Percentiles rank a stretch among this genome's conserved stretches.
Conservation (phyloP, 2,113 vertebrate genomes). For the Nematolebias whitei region DNA sequence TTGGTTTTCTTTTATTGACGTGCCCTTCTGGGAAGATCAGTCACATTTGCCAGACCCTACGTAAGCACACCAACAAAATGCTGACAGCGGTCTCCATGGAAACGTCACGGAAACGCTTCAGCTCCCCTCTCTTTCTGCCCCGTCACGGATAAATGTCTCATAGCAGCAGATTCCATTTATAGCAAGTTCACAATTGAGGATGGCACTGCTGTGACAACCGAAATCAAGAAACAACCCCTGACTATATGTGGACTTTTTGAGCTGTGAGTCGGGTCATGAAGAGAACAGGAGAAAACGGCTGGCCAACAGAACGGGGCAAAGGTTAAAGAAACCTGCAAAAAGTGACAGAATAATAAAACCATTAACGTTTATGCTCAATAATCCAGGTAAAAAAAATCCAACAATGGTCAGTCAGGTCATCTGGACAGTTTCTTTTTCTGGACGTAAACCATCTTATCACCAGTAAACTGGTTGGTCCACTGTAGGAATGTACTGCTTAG, state of each 20-base stretch:
- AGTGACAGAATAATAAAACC: background rate
- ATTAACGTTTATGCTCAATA: too few relatives aligned
- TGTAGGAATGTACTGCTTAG: too few relatives aligned
- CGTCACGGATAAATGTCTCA: slow-evolving; percentile 25
- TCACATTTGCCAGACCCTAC: slow-evolving; percentile 1
- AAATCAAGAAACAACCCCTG: slow-evolving; percentile 7
- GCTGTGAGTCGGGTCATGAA: slow-evolving; percentile 11
- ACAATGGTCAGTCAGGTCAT: too few relatives aligned
- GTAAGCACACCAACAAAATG: slow-evolving; percentile 12
- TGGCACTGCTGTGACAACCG: slow-evolving; percentile 8
- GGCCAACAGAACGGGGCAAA: background rate
- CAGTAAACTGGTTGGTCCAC: too few relatives aligned
- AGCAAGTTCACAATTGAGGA: slow-evolving; percentile 32
- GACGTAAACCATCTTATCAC: too few relatives aligned
- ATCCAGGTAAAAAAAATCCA: too few relatives aligned
- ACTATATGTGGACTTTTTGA: slow-evolving; percentile 12
- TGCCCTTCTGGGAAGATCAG: slow-evolving; percentile 7
- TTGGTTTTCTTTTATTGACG: background rate
- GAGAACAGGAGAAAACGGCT: background rate
- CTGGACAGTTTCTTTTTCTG: too few relatives aligned
- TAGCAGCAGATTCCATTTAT: slow-evolving; percentile 40
- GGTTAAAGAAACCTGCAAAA: background rate
- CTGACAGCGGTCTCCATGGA: slow-evolving; percentile 45
- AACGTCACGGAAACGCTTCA: slow-evolving; percentile 16
- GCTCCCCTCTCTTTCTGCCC: slow-evolving; percentile 9